These are phyloP conservation scores for Pocillopora meandrina DNA, from an alignment of 92 coral and sea anemone genomes.

Conservation along the genomic window DNA sequence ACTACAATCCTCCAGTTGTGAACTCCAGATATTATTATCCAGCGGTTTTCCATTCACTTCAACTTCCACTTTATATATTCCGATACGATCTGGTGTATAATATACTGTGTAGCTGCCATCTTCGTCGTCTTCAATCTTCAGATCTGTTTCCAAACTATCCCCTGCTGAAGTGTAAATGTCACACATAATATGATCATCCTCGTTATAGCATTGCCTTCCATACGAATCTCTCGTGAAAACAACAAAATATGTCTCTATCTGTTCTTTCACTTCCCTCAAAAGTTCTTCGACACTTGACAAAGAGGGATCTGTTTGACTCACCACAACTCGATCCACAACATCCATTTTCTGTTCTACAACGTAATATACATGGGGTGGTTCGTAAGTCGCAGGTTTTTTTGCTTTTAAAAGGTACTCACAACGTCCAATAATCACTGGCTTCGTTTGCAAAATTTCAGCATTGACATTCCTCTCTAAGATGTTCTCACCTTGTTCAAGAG, in stretches of 20 bases:
- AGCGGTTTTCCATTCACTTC: conserved; percentile 39
- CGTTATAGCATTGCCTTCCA: conserved; percentile 56
- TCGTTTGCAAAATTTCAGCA: too few relatives aligned
- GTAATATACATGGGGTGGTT: too few relatives aligned
- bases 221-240: conserved; percentile 50
- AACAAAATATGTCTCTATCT: conserved; percentile 37
- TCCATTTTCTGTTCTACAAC: too few relatives aligned
- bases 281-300: conserved; percentile 2
- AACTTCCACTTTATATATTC: conserved; percentile 8
- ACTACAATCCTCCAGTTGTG: background rate
- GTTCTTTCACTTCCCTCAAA: conserved; percentile 29
- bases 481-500: too few relatives aligned
- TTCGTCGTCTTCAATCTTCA: conserved; percentile 38
- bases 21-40: background rate
- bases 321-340: too few relatives aligned
- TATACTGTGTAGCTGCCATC: conserved; percentile 54
- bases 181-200: conserved; percentile 52
- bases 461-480: too few relatives aligned
- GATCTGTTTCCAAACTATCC: conserved; percentile 15
- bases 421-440: too few relatives aligned
- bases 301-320: too few relatives aligned
- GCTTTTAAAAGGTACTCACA: too few relatives aligned
- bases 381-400: too few relatives aligned
- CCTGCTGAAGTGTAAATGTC: conserved; percentile 37
- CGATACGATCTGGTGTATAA: conserved; percentile 39